Conservation (phyloP, 2,797 vertebrate genomes). For the Etheostoma nigrum region DNA sequence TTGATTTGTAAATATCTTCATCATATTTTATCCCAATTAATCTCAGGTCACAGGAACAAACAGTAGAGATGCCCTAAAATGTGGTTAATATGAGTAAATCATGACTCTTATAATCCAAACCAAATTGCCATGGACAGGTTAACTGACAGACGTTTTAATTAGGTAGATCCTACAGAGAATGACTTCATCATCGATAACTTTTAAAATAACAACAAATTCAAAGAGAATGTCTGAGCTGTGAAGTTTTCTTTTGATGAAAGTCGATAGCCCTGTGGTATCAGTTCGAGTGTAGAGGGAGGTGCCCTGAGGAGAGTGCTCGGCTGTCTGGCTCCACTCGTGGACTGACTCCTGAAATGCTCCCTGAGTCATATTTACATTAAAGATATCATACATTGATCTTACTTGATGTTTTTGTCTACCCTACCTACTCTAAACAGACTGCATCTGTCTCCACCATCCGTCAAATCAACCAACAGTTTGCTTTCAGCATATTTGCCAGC, state of each 20-base stretch:
- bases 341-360: not conserved
- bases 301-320: not conserved
- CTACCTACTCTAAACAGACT: not conserved
- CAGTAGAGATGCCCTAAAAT: no score
- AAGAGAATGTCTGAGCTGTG: conserved; percentile 6
- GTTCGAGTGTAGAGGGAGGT: not conserved
- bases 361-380: not conserved
- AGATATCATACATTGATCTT: not conserved
- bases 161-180: not conserved
- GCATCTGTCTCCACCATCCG: not conserved
- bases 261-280: not conserved
- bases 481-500: not conserved
- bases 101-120: not conserved
- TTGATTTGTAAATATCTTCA: not conserved
- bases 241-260: conserved; percentile 3
- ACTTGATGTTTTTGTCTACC: not conserved
- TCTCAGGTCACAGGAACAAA: not conserved
- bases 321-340: conserved; percentile 2
- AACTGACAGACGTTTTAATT: not conserved
- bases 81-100: not conserved
- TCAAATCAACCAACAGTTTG: not conserved
- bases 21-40: not conserved
- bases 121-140: not conserved
- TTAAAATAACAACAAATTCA: conserved; percentile 11
- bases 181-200: not conserved